These are phyloP conservation scores for Argyresthia goedartella DNA, from an alignment of 2,888 invertebrate species.

Conservation along the genomic window DNA sequence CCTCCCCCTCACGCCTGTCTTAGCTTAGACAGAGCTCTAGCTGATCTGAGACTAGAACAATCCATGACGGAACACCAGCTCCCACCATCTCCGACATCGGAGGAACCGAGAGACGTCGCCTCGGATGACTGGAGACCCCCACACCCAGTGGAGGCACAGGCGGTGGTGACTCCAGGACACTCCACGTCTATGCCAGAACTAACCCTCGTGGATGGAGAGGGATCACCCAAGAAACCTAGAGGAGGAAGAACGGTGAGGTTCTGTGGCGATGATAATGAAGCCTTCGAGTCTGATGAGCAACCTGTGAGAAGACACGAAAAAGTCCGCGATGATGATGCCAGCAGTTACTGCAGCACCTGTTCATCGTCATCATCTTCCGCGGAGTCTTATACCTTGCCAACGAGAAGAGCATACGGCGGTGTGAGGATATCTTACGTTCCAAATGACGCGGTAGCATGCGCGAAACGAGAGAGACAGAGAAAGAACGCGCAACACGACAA, in stretches of 20 bases:
- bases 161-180: constrained; percentile 65
- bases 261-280: constrained; percentile 58
- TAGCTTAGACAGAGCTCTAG: constrained; percentile 54
- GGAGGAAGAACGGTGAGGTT: constrained; percentile 58
- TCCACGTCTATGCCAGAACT: constrained; percentile 62
- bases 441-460: constrained; percentile 89
- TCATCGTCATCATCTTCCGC: constrained; percentile 92
- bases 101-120: constrained; percentile 36
- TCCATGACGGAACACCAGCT: constrained; percentile 77
- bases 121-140: constrained; percentile 69
- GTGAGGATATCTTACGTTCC: constrained; percentile 94
- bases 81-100: constrained; percentile 63
- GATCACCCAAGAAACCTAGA: constrained; percentile 34
- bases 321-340: constrained; percentile 73
- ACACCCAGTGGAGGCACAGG: constrained; percentile 58
- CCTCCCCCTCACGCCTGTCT: constrained; percentile 56
- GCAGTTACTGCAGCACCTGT: constrained; percentile 88
- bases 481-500: constrained; percentile 79
- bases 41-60: constrained; percentile 74
- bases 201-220: constrained; percentile 59
- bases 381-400: constrained; percentile 87
- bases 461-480: constrained; percentile 74
- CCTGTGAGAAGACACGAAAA: constrained; percentile 37
- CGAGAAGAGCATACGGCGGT: constrained; percentile 86
- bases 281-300: constrained; percentile 57